phyloP scores from a whole-genome alignment of 1,140 invertebrate species.

The Paralvinella palmiformis region DNA sequence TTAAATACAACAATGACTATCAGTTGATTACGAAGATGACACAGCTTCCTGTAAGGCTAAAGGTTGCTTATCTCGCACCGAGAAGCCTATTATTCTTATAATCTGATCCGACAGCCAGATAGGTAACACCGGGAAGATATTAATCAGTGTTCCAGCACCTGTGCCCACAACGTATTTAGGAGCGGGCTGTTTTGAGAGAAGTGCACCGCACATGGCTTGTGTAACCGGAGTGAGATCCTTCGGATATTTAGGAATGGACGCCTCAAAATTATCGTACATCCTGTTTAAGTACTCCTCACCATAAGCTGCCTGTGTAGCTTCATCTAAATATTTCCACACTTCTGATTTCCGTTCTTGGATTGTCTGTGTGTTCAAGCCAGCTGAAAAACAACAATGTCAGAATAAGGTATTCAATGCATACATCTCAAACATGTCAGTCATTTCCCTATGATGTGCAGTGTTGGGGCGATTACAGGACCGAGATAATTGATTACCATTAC shows the following conservation, averaged over 20 bases:
- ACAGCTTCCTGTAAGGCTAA: background rate
- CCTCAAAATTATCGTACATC: conserved; percentile 5
- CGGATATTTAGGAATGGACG: background rate
- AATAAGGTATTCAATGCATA: too few species aligned
- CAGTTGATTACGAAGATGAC: background rate
- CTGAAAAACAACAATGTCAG: too few species aligned
- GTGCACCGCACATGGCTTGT: conserved; percentile 37
- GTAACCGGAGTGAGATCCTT: conserved; percentile 42
- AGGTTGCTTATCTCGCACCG: background rate
- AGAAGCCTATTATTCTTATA: background rate
- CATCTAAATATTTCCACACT: conserved; percentile 38
- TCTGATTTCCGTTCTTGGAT: conserved; percentile 25
- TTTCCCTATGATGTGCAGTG: too few species aligned
- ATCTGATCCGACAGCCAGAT: conserved; percentile 39
- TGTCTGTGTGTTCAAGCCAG: background rate
- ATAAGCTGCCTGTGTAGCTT: conserved; percentile 29
- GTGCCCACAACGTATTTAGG: conserved; percentile 39
- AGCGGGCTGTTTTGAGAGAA: conserved; percentile 42
- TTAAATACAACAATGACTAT: too few species aligned
- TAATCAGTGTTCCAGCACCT: conserved; percentile 37
- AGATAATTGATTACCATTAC: too few species aligned
- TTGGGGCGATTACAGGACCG: too few species aligned
- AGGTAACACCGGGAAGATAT: conserved; percentile 36
- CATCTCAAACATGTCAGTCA: too few species aligned
- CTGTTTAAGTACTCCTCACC: conserved; percentile 31